phyloP scores from a whole-genome alignment of 2,888 invertebrate genomes.

The Zelleria hepariella region DNA sequence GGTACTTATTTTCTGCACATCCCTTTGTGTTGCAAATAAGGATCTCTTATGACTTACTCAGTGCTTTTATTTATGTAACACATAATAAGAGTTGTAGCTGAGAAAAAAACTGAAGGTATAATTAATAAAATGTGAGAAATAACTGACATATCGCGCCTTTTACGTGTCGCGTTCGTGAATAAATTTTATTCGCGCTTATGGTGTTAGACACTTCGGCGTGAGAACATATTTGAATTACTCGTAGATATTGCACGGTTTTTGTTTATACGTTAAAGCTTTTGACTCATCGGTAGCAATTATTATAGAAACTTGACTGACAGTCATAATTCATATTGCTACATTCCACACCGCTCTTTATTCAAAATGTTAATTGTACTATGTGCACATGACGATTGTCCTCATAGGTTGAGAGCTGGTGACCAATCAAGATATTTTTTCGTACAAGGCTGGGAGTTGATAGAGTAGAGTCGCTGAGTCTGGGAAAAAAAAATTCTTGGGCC shows the following conservation, averaged over 20 bases:
- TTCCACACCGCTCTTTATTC: no score
- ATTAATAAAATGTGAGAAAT: conserved; percentile 59
- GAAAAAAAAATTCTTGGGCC: no score
- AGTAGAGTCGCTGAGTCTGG: no score
- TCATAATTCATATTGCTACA: no score
- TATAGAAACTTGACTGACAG: no score
- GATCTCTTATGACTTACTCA: conserved; percentile 2
- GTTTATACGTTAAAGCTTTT: background rate
- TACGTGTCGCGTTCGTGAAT: conserved; percentile 25
- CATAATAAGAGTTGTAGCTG: background rate
- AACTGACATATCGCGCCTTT: conserved; percentile 45
- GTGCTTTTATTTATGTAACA: conserved; percentile 1
- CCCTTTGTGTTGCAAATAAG: background rate
- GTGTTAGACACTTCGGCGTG: conserved; percentile 2
- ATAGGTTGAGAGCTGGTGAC: no score
- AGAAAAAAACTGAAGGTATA: conserved; percentile 12
- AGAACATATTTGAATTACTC: conserved; percentile 3
- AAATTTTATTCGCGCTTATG: conserved; percentile 21
- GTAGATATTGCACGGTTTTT: background rate
- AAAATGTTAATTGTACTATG: no score
- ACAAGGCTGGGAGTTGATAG: no score
- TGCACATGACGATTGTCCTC: no score
- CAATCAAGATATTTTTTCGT: no score
- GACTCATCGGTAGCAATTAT: background rate
- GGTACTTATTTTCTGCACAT: background rate